Percentiles rank a stretch among this genome's conserved stretches.
Evolutionary conservation across 2,888 invertebrate species (phyloP).

Genomic region (Calameuta pallipes): DNA sequence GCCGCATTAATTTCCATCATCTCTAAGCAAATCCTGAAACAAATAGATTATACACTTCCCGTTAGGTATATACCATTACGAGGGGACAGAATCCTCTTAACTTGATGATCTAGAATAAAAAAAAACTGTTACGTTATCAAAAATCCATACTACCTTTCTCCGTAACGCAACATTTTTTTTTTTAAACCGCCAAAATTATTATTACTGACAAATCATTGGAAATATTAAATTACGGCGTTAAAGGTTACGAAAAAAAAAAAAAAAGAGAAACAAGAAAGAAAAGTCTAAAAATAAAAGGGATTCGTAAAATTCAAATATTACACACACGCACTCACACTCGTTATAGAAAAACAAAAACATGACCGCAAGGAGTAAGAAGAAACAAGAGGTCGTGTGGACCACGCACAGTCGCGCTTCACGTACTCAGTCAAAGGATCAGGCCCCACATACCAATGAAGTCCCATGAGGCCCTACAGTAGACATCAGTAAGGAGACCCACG

Average conservation of each 20-base stretch:
- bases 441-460: conserved; percentile 48
- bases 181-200: too few relatives aligned
- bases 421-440: conserved; percentile 27
- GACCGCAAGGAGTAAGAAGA: conserved; percentile 28
- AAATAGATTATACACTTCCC: background rate
- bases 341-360: conserved; percentile 19
- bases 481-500: conserved; percentile 4
- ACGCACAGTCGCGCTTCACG: conserved; percentile 30
- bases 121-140: too few relatives aligned
- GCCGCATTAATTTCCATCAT: background rate
- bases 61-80: background rate
- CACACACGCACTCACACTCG: background rate
- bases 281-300: background rate
- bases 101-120: too few relatives aligned
- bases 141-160: too few relatives aligned
- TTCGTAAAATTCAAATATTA: background rate
- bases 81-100: background rate
- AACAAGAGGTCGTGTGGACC: conserved; percentile 41
- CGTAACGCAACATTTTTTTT: too few relatives aligned
- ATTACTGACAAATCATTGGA: too few relatives aligned
- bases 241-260: too few relatives aligned
- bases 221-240: too few relatives aligned
- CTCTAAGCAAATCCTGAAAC: background rate
- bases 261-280: too few relatives aligned
- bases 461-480: conserved; percentile 8